A percentile compares a stretch with the other conserved stretches of the same genome.
Evolutionary conservation across 2,797 vertebrate species (phyloP).

Genomic region (Arnoldichthys spilopterus): DNA sequence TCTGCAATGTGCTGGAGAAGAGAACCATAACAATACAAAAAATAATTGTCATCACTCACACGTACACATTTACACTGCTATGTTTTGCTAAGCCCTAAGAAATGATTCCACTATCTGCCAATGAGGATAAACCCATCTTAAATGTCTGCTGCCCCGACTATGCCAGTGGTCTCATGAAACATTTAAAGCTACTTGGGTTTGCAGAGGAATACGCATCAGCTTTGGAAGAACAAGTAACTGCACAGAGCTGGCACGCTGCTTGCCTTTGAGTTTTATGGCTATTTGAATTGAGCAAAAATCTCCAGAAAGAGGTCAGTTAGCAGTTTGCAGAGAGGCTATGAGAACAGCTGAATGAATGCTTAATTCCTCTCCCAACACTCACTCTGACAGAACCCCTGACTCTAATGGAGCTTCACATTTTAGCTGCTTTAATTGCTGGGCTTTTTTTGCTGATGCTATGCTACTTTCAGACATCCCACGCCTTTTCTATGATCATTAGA

Average conservation of each 20-base stretch:
- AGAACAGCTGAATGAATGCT: constrained; percentile 28
- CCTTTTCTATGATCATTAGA: constrained; percentile 10
- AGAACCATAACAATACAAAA: neutral
- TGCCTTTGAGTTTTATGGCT: neutral
- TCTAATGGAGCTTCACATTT: constrained; percentile 32
- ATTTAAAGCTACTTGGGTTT: constrained; percentile 41
- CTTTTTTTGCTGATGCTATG: neutral
- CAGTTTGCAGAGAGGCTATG: constrained; percentile 7
- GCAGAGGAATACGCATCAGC: constrained; percentile 27
- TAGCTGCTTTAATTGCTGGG: constrained; percentile 46
- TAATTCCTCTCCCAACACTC: constrained; percentile 22
- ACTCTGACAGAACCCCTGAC: constrained; percentile 12
- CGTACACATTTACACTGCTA: neutral
- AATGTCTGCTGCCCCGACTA: constrained; percentile 28
- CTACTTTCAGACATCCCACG: neutral
- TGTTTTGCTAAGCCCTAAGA: neutral
- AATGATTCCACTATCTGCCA: constrained; percentile 19
- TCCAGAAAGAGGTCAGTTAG: constrained; percentile 26
- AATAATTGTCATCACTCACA: neutral
- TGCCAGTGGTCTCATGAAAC: constrained; percentile 43
- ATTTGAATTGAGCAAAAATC: constrained; percentile 37
- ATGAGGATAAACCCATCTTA: constrained; percentile 40
- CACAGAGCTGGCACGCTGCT: neutral
- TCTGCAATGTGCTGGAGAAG: neutral
- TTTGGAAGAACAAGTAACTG: neutral